Conservation (phyloP, 2,797 vertebrate genomes). For the Sebastes taczanowskii region DNA sequence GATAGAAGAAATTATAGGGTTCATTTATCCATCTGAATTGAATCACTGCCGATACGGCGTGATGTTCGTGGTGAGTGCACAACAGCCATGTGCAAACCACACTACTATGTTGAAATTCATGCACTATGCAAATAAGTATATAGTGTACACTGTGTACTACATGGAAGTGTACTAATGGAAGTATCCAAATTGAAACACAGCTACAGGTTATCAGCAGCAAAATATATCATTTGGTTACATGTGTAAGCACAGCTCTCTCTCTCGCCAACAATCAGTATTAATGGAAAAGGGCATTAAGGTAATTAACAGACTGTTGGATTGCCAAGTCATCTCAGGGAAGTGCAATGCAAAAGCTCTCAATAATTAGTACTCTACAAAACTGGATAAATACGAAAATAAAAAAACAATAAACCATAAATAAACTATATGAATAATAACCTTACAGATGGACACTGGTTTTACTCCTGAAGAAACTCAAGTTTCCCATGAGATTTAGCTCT, state of each 20-base stretch:
- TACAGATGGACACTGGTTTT: neutral
- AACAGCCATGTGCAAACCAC: no score
- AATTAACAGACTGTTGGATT: neutral
- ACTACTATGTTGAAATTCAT: neutral
- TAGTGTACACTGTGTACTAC: no score
- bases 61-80: neutral
- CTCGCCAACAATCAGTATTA: neutral
- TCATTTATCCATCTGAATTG: neutral
- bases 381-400: neutral
- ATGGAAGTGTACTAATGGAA: no score
- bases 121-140: no score
- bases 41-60: neutral
- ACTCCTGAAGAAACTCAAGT: neutral
- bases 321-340: neutral
- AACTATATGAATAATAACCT: neutral
- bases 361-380: neutral
- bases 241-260: neutral
- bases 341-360: neutral
- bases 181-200: neutral
- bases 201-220: neutral
- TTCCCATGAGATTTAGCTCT: constrained; percentile 15
- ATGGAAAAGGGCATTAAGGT: neutral
- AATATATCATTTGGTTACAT: neutral
- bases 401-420: neutral
- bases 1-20: neutral